A percentile compares a stretch with the other conserved stretches of the same genome.
These are phyloP conservation scores for Ceyx margarethae DNA, from an alignment of 2,113 vertebrate species.

Conservation along the genomic window DNA sequence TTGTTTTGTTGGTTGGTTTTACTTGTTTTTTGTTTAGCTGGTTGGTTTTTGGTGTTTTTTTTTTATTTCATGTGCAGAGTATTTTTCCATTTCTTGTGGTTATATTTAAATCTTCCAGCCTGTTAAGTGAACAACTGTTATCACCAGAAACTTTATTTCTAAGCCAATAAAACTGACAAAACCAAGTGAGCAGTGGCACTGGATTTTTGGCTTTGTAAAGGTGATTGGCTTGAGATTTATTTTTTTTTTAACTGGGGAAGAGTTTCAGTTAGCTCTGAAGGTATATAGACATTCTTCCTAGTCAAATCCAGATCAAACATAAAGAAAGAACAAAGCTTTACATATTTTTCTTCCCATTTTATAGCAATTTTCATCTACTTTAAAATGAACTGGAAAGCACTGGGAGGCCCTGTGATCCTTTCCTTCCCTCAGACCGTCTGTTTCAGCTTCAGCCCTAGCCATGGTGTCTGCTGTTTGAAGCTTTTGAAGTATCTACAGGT, in stretches of 20 bases:
- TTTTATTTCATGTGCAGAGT: background rate
- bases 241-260: background rate
- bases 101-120: background rate
- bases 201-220: background rate
- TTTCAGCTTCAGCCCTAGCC: background rate
- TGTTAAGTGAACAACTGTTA: background rate
- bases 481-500: conserved; percentile 19
- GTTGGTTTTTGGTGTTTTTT: background rate
- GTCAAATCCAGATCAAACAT: background rate
- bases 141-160: background rate
- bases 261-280: background rate
- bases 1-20: too few relatives aligned
- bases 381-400: background rate
- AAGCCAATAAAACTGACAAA: background rate
- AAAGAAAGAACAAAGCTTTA: background rate
- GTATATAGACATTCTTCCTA: background rate
- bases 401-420: background rate
- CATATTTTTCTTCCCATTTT: background rate
- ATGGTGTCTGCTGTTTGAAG: background rate
- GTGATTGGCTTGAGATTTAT: background rate
- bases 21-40: too few relatives aligned
- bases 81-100: background rate
- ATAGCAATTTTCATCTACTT: background rate
- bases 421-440: background rate
- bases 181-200: background rate